Base-by-base conservation (phyloP, 2,888 invertebrate genomes). In the Rhamnusium bicolor region DNA sequence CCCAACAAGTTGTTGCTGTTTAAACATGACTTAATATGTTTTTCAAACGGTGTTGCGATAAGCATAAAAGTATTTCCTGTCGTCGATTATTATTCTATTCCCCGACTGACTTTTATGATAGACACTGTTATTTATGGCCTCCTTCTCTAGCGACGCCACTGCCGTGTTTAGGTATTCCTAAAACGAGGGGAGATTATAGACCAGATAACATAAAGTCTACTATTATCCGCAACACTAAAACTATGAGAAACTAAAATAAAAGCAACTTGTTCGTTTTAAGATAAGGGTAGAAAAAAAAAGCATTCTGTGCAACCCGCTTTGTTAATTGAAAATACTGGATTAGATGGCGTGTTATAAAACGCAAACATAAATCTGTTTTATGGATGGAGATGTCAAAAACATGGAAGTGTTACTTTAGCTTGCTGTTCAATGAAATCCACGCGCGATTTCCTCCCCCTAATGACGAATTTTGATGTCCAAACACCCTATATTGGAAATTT, bases 311-410 rank as follows among this genome's bases (percentile, higher is more conserved):
- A 12, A 24, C 24, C n/a, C 24, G 24, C 24, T 24, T 12, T n/a
- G 40, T 40, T 40, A 40, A 40, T 40, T 40, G 40, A 40, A 40
- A 40, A 40, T 40, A n/a, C 40, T 32, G 58, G 29, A 32, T 58
- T 58, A 32, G 58, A 58, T 58, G 58, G 58, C 58, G 58, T 24
- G 58, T 32, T 29, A 58, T 58, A 32, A 58, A 58, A 58, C 16
- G 58, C 32, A 58, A 19, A 21, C 62, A 49, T 63, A 63, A 63
- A 63, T 63, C 62, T 19, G 14, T 24, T 47, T 47, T 47, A 47
- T 47, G 24, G 47, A 49, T 16, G 24, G 24, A 49, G 40, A 63
- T 24, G 46, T 63, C 62, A 63, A 63, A 63, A 63, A 63, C 62
- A 63, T 27, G 49, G 40, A 63, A 47, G 24, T 24, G 49, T 63